A percentile compares a stretch with the other conserved stretches of the same genome.
Evolutionary conservation across 1,140 invertebrate genomes (phyloP).

Genomic region (Gonatopus flavifemur): DNA sequence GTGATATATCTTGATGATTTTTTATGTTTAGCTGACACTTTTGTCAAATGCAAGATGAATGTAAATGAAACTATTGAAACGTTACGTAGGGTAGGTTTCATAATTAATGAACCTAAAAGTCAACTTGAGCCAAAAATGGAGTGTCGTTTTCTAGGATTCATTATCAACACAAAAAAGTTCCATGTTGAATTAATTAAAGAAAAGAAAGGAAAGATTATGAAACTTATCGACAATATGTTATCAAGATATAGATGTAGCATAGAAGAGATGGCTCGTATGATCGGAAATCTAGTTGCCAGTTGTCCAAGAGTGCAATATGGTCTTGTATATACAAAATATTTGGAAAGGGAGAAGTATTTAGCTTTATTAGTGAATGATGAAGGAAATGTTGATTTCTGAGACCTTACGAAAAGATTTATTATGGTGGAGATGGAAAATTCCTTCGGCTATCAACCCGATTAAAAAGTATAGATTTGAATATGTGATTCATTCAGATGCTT

Average conservation of each 20-base stretch:
- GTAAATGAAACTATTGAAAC: background rate
- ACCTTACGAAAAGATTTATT: background rate
- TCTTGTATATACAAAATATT: no score
- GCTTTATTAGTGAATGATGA: background rate
- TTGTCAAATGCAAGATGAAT: background rate
- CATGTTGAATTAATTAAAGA: background rate
- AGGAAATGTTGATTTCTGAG: background rate
- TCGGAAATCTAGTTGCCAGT: constrained; percentile 2
- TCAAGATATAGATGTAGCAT: constrained; percentile 3
- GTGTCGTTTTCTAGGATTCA: constrained; percentile 13
- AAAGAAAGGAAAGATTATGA: background rate
- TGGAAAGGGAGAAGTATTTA: background rate
- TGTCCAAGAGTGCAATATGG: background rate
- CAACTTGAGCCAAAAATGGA: background rate
- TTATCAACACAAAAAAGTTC: constrained; percentile 1
- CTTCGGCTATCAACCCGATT: no score
- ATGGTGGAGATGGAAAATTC: background rate
- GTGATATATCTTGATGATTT: constrained; percentile 15
- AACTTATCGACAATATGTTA: background rate
- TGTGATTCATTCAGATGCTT: background rate
- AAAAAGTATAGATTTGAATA: background rate
- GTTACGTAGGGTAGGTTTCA: constrained; percentile 8
- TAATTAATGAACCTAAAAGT: constrained; percentile 5
- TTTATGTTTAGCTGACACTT: constrained; percentile 1
- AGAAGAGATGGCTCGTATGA: background rate